phyloP scores from a whole-genome alignment of 2,888 invertebrate genomes.

The Poecilobothrus nobilitatus region DNA sequence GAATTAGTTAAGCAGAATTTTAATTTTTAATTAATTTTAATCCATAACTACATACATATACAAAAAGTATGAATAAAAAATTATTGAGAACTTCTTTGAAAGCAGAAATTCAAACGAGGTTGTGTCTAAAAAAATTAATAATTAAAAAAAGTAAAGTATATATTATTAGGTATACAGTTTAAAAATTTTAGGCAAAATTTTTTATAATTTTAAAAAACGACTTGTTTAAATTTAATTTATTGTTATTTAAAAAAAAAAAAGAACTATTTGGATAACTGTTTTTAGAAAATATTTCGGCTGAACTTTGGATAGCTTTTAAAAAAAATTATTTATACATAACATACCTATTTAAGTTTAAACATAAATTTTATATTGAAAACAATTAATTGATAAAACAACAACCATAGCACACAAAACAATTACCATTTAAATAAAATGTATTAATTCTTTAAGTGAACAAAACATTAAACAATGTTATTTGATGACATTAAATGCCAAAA shows the following conservation, averaged over 20 bases:
- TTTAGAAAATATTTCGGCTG: not conserved
- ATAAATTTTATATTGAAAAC: not conserved
- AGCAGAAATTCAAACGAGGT: not conserved
- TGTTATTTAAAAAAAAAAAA: not conserved
- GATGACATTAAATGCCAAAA: too few species aligned
- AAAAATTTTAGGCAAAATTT: not conserved
- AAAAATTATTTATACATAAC: not conserved
- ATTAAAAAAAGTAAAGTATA: not conserved
- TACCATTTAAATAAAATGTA: not conserved
- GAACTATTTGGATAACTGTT: not conserved
- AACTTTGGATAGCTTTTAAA: not conserved
- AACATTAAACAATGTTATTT: too few species aligned
- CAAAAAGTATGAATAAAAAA: too few species aligned
- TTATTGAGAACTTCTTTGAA: too few species aligned
- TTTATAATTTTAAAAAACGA: not conserved
- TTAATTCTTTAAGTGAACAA: too few species aligned
- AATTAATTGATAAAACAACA: too few species aligned
- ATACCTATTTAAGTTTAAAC: not conserved
- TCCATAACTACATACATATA: too few species aligned
- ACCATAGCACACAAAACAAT: not conserved
- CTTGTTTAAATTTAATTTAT: not conserved
- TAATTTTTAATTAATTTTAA: too few species aligned
- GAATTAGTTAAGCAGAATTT: too few species aligned
- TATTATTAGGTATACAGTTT: too few species aligned
- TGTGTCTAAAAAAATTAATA: not conserved